These are phyloP conservation scores for Halcyon malimbica DNA, from an alignment of 2,113 vertebrate genomes.

Conservation along the genomic window DNA sequence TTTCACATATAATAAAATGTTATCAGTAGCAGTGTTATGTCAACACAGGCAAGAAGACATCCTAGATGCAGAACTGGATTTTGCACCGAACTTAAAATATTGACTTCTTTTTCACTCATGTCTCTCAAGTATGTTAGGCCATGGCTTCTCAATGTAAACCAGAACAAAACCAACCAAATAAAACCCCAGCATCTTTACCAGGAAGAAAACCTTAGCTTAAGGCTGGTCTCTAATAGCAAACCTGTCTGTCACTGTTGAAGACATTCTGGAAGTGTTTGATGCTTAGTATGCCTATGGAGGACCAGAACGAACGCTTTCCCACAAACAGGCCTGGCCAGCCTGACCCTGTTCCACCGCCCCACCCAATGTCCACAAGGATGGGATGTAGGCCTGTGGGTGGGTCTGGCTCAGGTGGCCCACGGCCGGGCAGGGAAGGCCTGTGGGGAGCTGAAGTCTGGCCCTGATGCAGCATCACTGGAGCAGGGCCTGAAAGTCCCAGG, in stretches of 20 bases:
- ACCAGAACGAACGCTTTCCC: background rate
- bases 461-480: too few species aligned
- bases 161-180: background rate
- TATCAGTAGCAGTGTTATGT: background rate
- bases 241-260: background rate
- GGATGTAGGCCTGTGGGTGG: fast-evolving
- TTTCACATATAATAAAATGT: background rate
- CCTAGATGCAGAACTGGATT: background rate
- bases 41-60: background rate
- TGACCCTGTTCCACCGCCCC: background rate
- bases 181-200: background rate
- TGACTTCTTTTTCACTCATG: background rate
- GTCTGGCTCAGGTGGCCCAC: background rate
- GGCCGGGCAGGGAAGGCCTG: background rate
- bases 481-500: background rate
- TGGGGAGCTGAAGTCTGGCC: background rate
- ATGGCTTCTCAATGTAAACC: background rate
- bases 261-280: background rate
- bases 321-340: background rate
- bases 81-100: background rate
- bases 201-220: background rate
- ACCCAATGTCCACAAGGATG: background rate
- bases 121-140: background rate
- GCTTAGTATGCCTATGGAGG: background rate
- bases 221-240: background rate